Evolutionary conservation across 2,113 vertebrate species (phyloP), one percentile per base, ranked within the genome.

Genomic region (Eurypyga helias): DNA sequence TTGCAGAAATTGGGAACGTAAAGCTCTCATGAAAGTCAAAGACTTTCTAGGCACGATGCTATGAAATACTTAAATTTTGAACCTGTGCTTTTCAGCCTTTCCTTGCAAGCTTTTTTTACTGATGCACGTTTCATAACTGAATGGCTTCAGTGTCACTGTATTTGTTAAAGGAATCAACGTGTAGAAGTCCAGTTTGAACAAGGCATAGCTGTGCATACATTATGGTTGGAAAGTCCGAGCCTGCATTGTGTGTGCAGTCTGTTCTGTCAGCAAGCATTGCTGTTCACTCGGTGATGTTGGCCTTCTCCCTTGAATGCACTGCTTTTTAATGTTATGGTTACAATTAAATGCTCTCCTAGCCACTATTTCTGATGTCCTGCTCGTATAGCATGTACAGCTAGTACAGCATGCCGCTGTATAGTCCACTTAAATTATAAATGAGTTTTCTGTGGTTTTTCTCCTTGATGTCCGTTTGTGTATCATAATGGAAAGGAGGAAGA

Each of bases 1-100:
- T 49, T 73, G 66, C 57, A 73, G 66, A 38, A 76, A 15, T 24
- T 88, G 62, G 52, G 82, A 77, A 38, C 4, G 46, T 78, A 75
- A 66, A 90, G 60, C 86, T 77, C 76, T 96, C 29, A 51, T 85
- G 82, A 55, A 95, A 80, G 72, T 86, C 83, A 83, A 17, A 83
- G 51, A 28, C 62, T 93, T 96, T 51, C 36, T 66, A 33, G 46
- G 62, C n/a, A 61, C 1, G 17, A n/a, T 75, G 41, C 54, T 92
- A 6, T 66, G 38, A 91, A 81, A 60, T 55, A 31, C 65, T 89
- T 89, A 67, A 34, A 81, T 93, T 92, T 83, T 87, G 83, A 95
- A 87, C 65, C 34, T 81, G 28, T 87, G 80, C 60, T 31, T 28
- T 79, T 72, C 64, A 86, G 31, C 55, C 64, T 69, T 70, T 48